Conservation (phyloP, 2,113 vertebrate genomes). For the Corythornis cristatus region DNA sequence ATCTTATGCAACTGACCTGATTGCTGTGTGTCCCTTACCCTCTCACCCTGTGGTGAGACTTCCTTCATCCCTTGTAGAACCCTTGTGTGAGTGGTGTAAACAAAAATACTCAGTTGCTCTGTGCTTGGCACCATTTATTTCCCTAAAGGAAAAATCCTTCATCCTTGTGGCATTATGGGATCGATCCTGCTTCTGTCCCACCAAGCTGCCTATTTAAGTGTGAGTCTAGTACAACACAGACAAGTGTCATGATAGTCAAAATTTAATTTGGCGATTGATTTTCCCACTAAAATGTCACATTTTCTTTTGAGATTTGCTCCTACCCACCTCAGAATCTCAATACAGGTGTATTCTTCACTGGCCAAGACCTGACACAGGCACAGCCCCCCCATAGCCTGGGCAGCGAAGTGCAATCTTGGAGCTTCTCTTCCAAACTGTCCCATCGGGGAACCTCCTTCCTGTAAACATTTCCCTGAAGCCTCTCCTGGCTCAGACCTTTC, state of each 20-base stretch:
- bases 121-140: background rate
- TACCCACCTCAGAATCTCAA: background rate
- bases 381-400: background rate
- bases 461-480: background rate
- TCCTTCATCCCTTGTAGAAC: background rate
- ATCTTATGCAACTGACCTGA: background rate
- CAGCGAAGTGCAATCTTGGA: background rate
- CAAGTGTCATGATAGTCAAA: background rate
- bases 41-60: background rate
- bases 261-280: background rate
- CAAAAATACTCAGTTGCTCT: background rate
- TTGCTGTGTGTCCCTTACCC: background rate
- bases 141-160: background rate
- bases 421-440: background rate
- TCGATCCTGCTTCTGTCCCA: background rate
- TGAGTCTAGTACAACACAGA: background rate
- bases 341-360: fast-evolving
- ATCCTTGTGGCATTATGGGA: background rate
- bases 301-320: background rate
- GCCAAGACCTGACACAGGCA: background rate
- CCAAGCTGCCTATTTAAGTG: background rate
- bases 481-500: background rate
- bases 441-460: background rate
- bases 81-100: background rate
- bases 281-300: background rate